Conservation (phyloP, 1,140 invertebrate genomes). For the Apis dorsata region DNA sequence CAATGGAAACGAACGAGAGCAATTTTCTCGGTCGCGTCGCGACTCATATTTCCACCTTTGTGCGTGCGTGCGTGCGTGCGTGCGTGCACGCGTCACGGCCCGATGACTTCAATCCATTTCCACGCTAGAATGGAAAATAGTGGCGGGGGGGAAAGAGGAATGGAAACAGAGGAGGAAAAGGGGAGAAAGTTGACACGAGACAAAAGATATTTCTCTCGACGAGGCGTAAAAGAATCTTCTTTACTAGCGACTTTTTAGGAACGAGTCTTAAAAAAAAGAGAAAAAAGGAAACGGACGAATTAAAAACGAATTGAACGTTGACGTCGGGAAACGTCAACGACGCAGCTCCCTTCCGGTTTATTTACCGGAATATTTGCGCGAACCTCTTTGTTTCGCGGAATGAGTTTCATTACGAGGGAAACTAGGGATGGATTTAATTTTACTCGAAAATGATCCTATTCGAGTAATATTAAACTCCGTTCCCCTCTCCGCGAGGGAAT, state of each 20-base stretch:
- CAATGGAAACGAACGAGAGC: conserved; percentile 43
- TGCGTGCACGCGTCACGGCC: conserved; percentile 25
- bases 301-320: neutral
- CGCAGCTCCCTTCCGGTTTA: neutral
- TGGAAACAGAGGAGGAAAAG: neutral
- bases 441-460: neutral
- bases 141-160: neutral
- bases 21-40: conserved; percentile 43
- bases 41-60: conserved; percentile 27
- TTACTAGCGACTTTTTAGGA: conserved; percentile 18
- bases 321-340: too few relatives aligned
- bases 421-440: neutral
- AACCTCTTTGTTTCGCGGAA: neutral
- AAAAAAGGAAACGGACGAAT: neutral
- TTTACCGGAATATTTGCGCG: neutral
- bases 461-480: too few relatives aligned
- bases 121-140: conserved; percentile 42
- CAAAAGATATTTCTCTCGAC: conserved; percentile 3
- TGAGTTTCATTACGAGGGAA: neutral
- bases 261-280: neutral
- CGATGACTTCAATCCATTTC: conserved; percentile 54
- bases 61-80: neutral
- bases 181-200: neutral
- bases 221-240: conserved; percentile 23
- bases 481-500: neutral